A percentile compares a stretch with the other conserved stretches of the same genome.
phyloP scores from a whole-genome alignment of 2,113 vertebrate species.

The Micromys minutus region DNA sequence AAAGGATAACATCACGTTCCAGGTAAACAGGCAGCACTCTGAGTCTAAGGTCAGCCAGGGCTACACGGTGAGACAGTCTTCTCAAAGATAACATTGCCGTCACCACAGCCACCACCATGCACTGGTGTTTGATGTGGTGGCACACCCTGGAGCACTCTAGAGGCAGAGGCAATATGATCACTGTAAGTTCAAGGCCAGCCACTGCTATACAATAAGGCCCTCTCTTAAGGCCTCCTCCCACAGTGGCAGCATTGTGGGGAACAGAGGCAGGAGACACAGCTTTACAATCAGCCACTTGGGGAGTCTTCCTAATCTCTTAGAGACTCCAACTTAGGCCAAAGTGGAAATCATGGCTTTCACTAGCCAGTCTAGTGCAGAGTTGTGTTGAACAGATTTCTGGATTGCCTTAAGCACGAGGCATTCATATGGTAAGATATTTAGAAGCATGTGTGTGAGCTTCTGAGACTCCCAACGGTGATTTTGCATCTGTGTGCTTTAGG shows the following conservation, averaged over 20 bases:
- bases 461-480: background rate
- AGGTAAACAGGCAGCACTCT: background rate
- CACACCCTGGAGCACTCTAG: background rate
- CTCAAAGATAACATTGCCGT: background rate
- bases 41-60: background rate
- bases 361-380: background rate
- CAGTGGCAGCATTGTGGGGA: background rate
- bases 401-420: background rate
- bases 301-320: background rate
- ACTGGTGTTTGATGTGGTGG: background rate
- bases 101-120: background rate
- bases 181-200: background rate
- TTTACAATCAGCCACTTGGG: background rate
- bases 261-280: no score
- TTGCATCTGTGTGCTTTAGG: background rate
- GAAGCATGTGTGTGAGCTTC: no score
- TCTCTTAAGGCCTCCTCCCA: background rate
- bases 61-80: background rate
- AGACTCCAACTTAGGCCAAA: background rate
- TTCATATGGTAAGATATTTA: background rate
- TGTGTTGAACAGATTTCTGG: background rate
- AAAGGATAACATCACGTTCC: background rate
- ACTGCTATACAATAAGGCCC: background rate
- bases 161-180: background rate
- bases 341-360: background rate